Conservation (phyloP, 2,888 invertebrate genomes). For the Ptilodon capucinus region DNA sequence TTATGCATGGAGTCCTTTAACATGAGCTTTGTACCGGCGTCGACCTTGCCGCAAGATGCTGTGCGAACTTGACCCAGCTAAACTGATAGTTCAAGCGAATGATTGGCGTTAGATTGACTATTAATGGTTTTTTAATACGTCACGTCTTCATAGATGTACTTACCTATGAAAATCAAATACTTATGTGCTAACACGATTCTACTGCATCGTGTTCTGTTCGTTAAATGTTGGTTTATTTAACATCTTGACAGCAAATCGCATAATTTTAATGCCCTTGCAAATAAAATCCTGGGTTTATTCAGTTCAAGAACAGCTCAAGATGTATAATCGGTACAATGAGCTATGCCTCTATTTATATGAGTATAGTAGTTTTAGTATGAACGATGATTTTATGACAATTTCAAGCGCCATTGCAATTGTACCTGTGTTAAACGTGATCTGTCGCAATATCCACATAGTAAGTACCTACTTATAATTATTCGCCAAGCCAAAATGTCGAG, state of each 20-base stretch:
- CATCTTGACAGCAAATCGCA: too few relatives aligned
- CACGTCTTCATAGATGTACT: conserved; percentile 4
- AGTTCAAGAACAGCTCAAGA: too few relatives aligned
- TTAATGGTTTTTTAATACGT: conserved; percentile 26
- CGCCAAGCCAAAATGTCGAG: conserved; percentile 49
- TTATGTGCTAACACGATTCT: background rate
- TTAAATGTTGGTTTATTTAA: background rate
- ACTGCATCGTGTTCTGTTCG: background rate
- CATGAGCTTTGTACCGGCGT: conserved; percentile 33
- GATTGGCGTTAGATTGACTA: conserved; percentile 25
- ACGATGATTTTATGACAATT: background rate
- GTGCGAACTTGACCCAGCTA: conserved; percentile 50
- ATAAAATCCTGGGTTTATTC: too few relatives aligned
- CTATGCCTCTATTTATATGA: too few relatives aligned
- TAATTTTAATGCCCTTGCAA: too few relatives aligned
- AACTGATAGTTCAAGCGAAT: conserved; percentile 20
- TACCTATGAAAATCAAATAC: background rate
- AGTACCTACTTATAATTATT: conserved; percentile 54
- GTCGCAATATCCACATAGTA: conserved; percentile 45
- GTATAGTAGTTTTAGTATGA: too few relatives aligned
- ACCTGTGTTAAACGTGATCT: conserved; percentile 6
- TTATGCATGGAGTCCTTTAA: conserved; percentile 11
- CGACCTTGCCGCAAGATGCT: conserved; percentile 28
- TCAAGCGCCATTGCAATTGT: background rate
- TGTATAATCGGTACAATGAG: too few relatives aligned